A percentile compares a stretch with the other conserved stretches of the same genome.
Conservation (phyloP, 2,113 vertebrate species). For the Syngnathus floridae region DNA sequence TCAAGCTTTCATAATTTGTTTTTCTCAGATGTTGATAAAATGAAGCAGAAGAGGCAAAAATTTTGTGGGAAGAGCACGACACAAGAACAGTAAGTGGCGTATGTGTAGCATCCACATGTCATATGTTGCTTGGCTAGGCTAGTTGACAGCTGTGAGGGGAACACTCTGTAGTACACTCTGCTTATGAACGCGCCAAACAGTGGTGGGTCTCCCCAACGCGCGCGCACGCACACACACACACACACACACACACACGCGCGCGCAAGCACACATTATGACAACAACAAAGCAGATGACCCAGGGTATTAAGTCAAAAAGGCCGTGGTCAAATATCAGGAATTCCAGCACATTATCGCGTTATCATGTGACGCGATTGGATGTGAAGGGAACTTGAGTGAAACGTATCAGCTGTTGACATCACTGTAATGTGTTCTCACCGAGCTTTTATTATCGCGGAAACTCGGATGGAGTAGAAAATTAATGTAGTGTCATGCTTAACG, state of each 20-base stretch:
- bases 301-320: conserved; percentile 10
- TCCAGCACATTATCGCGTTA: conserved; percentile 35
- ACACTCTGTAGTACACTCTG: conserved; percentile 34
- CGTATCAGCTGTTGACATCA: background rate
- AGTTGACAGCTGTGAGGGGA: conserved; percentile 42
- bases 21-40: background rate
- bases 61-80: background rate
- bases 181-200: conserved; percentile 15
- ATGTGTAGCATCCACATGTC: conserved; percentile 28
- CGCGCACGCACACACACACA: background rate
- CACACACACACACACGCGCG: conserved; percentile 3
- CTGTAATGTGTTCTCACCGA: background rate
- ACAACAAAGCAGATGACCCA: conserved; percentile 14
- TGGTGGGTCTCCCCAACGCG: background rate
- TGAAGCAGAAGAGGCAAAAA: background rate
- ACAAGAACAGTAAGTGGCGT: conserved; percentile 38
- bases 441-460: conserved; percentile 3
- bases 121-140: conserved; percentile 30
- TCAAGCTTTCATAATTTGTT: background rate
- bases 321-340: conserved; percentile 35
- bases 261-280: background rate
- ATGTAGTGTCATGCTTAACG: background rate
- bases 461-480: background rate
- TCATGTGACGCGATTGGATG: conserved; percentile 13
- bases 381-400: conserved; percentile 11